Percentiles rank a stretch among this genome's conserved stretches.
phyloP scores from a whole-genome alignment of 92 coral and sea anemone species.

The Phenganax subtilis region DNA sequence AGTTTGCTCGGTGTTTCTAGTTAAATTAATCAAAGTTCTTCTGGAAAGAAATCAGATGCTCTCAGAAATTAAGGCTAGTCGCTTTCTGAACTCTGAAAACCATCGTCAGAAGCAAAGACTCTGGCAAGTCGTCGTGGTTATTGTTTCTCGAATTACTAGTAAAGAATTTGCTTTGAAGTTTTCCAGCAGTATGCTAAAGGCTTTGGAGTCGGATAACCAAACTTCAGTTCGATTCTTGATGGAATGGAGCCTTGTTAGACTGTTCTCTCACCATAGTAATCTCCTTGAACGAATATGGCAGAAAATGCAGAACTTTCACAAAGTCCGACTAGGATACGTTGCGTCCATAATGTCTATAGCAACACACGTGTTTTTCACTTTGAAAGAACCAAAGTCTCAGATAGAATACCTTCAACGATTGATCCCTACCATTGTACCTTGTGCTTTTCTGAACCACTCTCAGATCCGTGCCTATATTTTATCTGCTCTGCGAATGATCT shows the following conservation, averaged over 20 bases:
- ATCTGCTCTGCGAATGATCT: slow-evolving; percentile 40
- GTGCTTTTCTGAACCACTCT: slow-evolving; percentile 60
- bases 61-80: slow-evolving; percentile 48
- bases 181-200: slow-evolving; percentile 49
- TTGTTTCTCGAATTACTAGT: slow-evolving; percentile 49
- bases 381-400: slow-evolving; percentile 52
- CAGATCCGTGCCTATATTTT: slow-evolving; percentile 19
- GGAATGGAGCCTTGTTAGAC: slow-evolving; percentile 64
- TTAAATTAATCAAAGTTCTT: slow-evolving; percentile 43
- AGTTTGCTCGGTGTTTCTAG: slow-evolving; percentile 40
- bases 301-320: slow-evolving; percentile 52
- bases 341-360: slow-evolving; percentile 63
- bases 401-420: slow-evolving; percentile 57
- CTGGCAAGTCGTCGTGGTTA: slow-evolving; percentile 73
- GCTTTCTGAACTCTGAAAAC: slow-evolving; percentile 62
- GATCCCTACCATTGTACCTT: slow-evolving; percentile 64
- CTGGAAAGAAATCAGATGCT: slow-evolving; percentile 55
- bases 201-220: slow-evolving; percentile 62
- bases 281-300: slow-evolving; percentile 54
- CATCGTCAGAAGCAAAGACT: slow-evolving; percentile 82
- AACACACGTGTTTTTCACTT: slow-evolving; percentile 55
- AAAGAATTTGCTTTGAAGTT: slow-evolving; percentile 51
- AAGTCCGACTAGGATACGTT: slow-evolving; percentile 56
- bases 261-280: slow-evolving; percentile 50
- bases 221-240: slow-evolving; percentile 71